These are phyloP conservation scores for Tonatia bakeri DNA, from an alignment of 2,113 vertebrate genomes.

Conservation along the genomic window DNA sequence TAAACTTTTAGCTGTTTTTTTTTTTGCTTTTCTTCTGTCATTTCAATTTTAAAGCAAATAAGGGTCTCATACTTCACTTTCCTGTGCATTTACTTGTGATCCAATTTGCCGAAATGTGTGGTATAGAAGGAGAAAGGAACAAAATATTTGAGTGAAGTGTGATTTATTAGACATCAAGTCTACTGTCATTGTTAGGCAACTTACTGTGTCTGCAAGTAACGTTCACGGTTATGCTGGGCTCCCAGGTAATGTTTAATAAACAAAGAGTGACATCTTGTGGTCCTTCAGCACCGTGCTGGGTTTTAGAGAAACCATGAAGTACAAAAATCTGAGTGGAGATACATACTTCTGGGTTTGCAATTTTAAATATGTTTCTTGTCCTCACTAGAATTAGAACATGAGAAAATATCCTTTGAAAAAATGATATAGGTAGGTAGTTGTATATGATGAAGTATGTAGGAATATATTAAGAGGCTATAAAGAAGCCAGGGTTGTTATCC, in stretches of 20 bases:
- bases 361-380: conserved; percentile 5
- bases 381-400: not conserved
- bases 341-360: not conserved
- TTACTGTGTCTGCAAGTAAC: not conserved
- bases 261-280: conserved; percentile 69
- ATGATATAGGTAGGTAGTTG: not conserved
- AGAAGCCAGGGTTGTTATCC: not conserved
- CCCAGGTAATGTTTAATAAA: conserved; percentile 26
- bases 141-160: not conserved
- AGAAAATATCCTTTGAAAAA: conserved; percentile 16
- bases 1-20: not conserved
- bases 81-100: not conserved
- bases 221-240: not conserved
- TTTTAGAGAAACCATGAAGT: not conserved
- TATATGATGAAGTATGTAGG: not conserved
- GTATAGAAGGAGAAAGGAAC: not conserved
- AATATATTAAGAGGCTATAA: not conserved
- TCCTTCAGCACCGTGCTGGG: not conserved
- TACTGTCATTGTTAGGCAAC: not conserved
- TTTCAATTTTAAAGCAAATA: conserved; percentile 13
- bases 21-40: not conserved
- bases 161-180: not conserved
- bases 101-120: not conserved
- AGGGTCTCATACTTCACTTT: not conserved
- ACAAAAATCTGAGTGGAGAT: not conserved